Conservation (phyloP, 2,797 vertebrate species). For the Furcifer pardalis region DNA sequence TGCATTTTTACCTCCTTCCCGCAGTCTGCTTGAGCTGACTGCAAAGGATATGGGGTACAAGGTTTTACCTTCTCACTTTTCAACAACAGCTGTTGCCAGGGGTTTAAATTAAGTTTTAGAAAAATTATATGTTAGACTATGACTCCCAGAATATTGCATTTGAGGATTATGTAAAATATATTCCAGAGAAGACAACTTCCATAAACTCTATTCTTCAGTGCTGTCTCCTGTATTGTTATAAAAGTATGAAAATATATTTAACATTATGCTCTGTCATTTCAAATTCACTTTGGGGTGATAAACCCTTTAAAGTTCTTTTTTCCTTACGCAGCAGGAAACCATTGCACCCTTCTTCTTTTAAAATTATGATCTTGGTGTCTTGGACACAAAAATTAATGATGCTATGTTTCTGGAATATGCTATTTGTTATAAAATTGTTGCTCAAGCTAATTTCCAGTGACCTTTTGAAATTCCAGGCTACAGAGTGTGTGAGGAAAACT, state of each 20-base stretch:
- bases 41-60: background rate
- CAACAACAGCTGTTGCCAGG: background rate
- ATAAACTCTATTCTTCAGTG: too few relatives aligned
- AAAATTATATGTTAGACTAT: too few relatives aligned
- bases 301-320: background rate
- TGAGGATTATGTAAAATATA: too few relatives aligned
- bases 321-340: background rate
- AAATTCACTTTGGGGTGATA: background rate
- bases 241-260: background rate
- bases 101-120: too few relatives aligned
- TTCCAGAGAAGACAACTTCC: too few relatives aligned
- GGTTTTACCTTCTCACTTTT: background rate
- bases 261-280: background rate
- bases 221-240: background rate
- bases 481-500: slow-evolving; percentile 20
- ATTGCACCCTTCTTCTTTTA: background rate
- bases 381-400: background rate
- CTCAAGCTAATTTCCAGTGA: background rate
- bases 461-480: slow-evolving; percentile 38
- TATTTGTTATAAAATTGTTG: slow-evolving; percentile 46
- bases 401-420: background rate
- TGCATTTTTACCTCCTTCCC: background rate
- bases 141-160: too few relatives aligned
- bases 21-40: background rate
- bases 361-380: slow-evolving; percentile 9